Evolutionary conservation across 2,888 invertebrate species (phyloP).

Genomic region (Julus scandinavius): DNA sequence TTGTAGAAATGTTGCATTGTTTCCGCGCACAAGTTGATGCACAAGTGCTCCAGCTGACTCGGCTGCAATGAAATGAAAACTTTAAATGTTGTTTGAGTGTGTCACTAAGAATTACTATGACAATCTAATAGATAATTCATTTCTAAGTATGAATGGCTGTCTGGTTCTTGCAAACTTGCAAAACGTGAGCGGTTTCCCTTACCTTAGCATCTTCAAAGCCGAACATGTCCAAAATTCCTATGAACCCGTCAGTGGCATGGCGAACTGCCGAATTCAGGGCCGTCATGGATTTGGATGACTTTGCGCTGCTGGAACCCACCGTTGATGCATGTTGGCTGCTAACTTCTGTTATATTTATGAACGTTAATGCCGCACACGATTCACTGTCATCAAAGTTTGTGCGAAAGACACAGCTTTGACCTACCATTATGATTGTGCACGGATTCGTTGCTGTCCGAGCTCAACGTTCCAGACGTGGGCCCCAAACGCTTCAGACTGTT

Average conservation of each 20-base stretch:
- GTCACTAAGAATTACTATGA: too few species aligned
- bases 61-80: conserved; percentile 68
- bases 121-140: too few species aligned
- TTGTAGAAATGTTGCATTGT: conserved; percentile 98
- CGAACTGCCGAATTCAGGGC: conserved; percentile 91
- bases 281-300: conserved; percentile 82
- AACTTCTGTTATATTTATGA: conserved; percentile 66
- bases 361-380: background rate
- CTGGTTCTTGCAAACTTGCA: too few species aligned
- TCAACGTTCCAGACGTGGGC: conserved; percentile 83
- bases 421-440: conserved; percentile 82
- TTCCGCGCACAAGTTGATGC: conserved; percentile 95
- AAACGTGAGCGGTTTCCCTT: conserved; percentile 55
- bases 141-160: too few species aligned
- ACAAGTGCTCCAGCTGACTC: conserved; percentile 89
- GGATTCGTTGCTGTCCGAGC: conserved; percentile 91
- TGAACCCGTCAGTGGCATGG: conserved; percentile 93
- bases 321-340: conserved; percentile 87
- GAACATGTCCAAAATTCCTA: conserved; percentile 96
- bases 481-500: conserved; percentile 87
- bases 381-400: background rate
- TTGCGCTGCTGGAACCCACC: conserved; percentile 81
- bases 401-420: background rate
- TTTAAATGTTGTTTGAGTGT: background rate
- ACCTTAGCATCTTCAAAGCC: conserved; percentile 91